A percentile compares a stretch with the other conserved stretches of the same genome.
These are phyloP conservation scores for Adrianichthys oophorus DNA, from an alignment of 2,797 vertebrate genomes.

Conservation along the genomic window DNA sequence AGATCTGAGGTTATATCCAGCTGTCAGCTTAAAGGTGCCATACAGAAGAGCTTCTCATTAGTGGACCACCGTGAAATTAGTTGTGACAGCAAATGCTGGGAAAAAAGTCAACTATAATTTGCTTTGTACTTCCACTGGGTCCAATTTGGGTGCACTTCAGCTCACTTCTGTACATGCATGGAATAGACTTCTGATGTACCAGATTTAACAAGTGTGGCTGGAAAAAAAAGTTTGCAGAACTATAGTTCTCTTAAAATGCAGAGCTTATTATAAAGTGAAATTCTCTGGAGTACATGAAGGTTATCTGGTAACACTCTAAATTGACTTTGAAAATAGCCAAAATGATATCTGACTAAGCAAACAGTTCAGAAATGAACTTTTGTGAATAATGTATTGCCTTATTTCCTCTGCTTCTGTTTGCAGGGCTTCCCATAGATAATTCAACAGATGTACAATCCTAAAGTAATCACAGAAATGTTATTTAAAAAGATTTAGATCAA, in stretches of 20 bases:
- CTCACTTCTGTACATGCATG: slow-evolving; percentile 39
- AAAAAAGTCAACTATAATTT: slow-evolving; percentile 31
- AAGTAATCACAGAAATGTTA: no score
- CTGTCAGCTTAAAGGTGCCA: slow-evolving; percentile 56
- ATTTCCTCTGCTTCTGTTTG: neutral
- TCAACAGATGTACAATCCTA: no score
- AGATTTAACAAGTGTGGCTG: slow-evolving; percentile 37
- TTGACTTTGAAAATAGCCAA: neutral
- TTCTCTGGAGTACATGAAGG: neutral
- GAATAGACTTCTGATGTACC: slow-evolving; percentile 20
- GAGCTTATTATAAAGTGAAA: no score
- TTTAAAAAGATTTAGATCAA: no score
- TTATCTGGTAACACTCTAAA: neutral
- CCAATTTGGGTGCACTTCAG: slow-evolving; percentile 55
- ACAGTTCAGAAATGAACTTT: neutral
- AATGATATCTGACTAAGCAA: slow-evolving; percentile 4
- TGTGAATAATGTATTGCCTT: neutral
- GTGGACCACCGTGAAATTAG: slow-evolving; percentile 58
- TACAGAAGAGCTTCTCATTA: slow-evolving; percentile 59
- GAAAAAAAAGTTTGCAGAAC: neutral
- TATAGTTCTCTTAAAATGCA: neutral
- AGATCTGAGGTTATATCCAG: slow-evolving; percentile 45
- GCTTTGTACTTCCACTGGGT: slow-evolving; percentile 52
- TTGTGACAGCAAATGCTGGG: slow-evolving; percentile 30
- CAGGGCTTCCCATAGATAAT: no score